These are phyloP conservation scores for Lacerta agilis DNA, from an alignment of 2,797 vertebrate species.

Conservation along the genomic window DNA sequence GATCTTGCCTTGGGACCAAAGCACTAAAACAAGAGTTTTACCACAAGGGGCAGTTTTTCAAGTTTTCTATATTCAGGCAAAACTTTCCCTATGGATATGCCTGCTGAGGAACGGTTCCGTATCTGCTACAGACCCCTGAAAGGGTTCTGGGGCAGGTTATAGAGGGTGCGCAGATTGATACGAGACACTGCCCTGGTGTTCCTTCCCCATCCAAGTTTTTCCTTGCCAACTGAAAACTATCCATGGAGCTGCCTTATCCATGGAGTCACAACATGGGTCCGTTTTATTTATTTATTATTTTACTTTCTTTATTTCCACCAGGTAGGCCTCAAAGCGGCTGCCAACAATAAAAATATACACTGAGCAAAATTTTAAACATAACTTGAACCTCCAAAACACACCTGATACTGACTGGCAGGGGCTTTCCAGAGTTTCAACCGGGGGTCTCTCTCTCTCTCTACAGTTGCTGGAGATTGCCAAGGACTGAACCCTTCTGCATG, in stretches of 20 bases:
- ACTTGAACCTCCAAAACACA: too few relatives aligned
- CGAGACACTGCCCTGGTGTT: neutral
- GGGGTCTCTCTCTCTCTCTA: too few relatives aligned
- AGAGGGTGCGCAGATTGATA: neutral
- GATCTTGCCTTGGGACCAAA: neutral
- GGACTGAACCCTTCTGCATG: too few relatives aligned
- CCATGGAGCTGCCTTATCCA: neutral
- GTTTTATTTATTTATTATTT: too few relatives aligned
- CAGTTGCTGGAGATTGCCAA: too few relatives aligned
- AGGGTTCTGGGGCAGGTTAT: neutral
- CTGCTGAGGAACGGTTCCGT: neutral
- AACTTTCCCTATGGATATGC: neutral
- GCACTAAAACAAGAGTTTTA: neutral
- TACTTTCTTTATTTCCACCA: too few relatives aligned
- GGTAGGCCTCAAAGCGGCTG: too few relatives aligned
- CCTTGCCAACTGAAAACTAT: neutral
- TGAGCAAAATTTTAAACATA: too few relatives aligned
- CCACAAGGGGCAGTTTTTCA: neutral
- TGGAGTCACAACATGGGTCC: too few relatives aligned
- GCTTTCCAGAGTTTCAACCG: too few relatives aligned
- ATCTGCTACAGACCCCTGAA: neutral
- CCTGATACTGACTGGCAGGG: too few relatives aligned
- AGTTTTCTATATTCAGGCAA: neutral
- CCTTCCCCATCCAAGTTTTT: neutral
- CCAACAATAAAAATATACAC: too few relatives aligned